Percentiles rank a stretch among this genome's conserved stretches.
These are phyloP conservation scores for Scolopax rusticola DNA, from an alignment of 2,797 vertebrate genomes.

Conservation along the genomic window DNA sequence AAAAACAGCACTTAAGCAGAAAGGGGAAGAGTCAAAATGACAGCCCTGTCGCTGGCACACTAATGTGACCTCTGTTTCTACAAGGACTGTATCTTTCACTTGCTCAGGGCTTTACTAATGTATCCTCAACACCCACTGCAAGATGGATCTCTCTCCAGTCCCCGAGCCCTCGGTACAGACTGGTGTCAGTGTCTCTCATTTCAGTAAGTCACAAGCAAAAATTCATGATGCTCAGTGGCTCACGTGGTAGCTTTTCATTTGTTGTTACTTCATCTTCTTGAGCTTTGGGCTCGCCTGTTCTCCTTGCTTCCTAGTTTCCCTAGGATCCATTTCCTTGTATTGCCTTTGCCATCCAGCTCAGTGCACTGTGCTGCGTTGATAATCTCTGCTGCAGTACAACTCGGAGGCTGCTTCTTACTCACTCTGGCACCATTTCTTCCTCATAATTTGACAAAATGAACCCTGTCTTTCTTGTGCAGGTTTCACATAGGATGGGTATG, in stretches of 20 bases:
- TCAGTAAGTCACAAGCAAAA: background rate
- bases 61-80: background rate
- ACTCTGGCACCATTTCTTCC: background rate
- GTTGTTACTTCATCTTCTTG: background rate
- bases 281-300: background rate
- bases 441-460: background rate
- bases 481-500: background rate
- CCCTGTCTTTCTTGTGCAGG: background rate
- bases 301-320: background rate
- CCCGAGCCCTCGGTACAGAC: background rate
- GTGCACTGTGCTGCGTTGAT: background rate
- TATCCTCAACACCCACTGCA: background rate
- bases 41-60: fast-evolving
- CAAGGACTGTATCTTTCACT: background rate
- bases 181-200: background rate
- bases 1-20: conserved; percentile 29
- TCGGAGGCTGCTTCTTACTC: background rate
- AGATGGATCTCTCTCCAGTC: background rate
- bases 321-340: background rate
- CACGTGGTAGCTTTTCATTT: background rate
- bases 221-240: fast-evolving
- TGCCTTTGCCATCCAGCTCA: background rate
- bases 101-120: background rate
- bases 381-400: background rate
- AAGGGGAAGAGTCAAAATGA: background rate